Percentiles rank a stretch among this genome's conserved stretches.
Evolutionary conservation across 2,113 vertebrate species (phyloP).

Genomic region (Brachionichthys hirsutus): DNA sequence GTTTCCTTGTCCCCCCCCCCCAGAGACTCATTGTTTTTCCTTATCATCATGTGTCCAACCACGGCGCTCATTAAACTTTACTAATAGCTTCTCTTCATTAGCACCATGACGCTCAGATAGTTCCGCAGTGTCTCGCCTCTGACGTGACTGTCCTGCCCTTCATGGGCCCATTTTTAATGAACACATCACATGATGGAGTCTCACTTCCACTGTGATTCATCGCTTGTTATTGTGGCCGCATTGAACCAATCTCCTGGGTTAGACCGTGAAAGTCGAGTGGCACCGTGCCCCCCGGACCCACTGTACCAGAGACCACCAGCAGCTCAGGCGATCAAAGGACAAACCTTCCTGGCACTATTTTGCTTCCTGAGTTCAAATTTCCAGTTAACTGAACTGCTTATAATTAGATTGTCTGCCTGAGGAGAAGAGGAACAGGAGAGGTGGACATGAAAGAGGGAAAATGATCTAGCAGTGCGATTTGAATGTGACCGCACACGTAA

Average conservation of each 20-base stretch:
- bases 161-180: not conserved
- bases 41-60: not conserved
- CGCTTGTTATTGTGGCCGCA: conserved; percentile 30
- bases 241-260: conserved; percentile 33
- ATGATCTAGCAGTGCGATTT: conserved; percentile 16
- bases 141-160: not conserved
- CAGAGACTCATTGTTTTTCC: no score
- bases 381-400: conserved; percentile 56
- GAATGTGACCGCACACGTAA: conserved; percentile 26
- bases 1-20: no score
- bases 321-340: conserved; percentile 54
- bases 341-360: conserved; percentile 45
- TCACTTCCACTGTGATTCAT: not conserved
- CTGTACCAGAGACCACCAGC: conserved; percentile 47
- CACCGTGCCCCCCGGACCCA: conserved; percentile 2
- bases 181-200: conserved; percentile 1
- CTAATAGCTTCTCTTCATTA: not conserved
- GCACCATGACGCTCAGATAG: not conserved
- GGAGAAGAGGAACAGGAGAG: conserved; percentile 20
- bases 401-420: conserved; percentile 53
- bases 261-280: conserved; percentile 29
- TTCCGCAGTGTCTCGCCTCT: conserved; percentile 6
- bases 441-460: conserved; percentile 19
- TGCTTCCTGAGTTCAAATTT: conserved; percentile 64
- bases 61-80: not conserved